These are phyloP conservation scores for Dolomedes plantarius DNA, from an alignment of 2,888 invertebrate species.

Conservation along the genomic window DNA sequence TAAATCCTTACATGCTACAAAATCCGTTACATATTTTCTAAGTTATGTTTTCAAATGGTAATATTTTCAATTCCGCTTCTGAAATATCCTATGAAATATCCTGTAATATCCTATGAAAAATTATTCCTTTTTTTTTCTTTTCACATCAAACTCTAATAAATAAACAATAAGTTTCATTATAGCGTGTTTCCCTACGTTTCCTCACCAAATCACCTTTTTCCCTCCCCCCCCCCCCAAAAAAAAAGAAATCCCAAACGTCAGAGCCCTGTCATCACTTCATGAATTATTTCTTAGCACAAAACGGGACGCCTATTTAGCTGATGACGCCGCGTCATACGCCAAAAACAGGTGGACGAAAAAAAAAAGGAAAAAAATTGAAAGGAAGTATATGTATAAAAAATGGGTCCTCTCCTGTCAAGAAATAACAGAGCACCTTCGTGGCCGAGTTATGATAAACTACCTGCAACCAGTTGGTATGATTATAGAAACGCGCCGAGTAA, in stretches of 20 bases:
- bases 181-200: constrained; percentile 23
- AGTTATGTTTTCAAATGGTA: too few species aligned
- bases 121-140: too few species aligned
- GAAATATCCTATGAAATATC: too few species aligned
- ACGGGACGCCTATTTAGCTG: constrained; percentile 57
- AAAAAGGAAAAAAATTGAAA: constrained; percentile 5
- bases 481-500: neutral
- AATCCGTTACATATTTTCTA: too few species aligned
- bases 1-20: too few species aligned
- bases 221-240: neutral
- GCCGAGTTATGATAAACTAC: constrained; percentile 40
- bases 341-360: constrained; percentile 19
- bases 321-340: constrained; percentile 18
- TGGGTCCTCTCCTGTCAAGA: constrained; percentile 34
- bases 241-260: constrained; percentile 30
- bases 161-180: constrained; percentile 52
- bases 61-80: too few species aligned
- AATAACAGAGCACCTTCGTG: constrained; percentile 38
- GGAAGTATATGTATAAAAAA: constrained; percentile 10
- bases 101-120: too few species aligned
- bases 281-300: constrained; percentile 49
- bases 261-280: constrained; percentile 51
- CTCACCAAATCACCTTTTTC: neutral
- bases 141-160: constrained; percentile 24
- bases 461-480: neutral